phyloP scores from a whole-genome alignment of 2,113 vertebrate genomes.

The Melanostigma gelatinosum region DNA sequence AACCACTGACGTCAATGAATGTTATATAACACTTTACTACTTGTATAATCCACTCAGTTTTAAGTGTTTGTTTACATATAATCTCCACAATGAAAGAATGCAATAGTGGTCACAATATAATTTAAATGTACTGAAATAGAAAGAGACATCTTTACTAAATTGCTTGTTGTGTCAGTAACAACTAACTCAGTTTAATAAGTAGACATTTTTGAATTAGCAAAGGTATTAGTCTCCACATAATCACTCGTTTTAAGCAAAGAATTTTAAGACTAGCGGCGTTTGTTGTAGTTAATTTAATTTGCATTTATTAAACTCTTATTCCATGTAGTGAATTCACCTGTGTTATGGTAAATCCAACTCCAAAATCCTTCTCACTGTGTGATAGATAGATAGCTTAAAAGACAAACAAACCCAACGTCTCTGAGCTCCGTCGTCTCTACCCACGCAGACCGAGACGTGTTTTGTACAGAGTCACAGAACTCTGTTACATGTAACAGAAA shows the following conservation, averaged over 20 bases:
- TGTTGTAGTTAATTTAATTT: not conserved
- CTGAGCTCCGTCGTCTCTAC: too few species aligned
- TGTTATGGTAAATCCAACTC: not conserved
- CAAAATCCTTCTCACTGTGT: not conserved
- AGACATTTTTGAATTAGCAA: not conserved
- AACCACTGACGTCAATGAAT: accelerated
- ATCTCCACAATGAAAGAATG: not conserved
- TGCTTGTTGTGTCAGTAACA: too few species aligned
- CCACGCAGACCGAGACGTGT: not conserved
- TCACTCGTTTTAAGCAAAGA: not conserved
- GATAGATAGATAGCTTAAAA: too few species aligned
- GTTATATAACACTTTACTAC: not conserved
- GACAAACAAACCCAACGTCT: too few species aligned
- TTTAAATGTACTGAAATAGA: not conserved
- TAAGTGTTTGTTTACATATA: not conserved
- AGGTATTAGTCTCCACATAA: not conserved
- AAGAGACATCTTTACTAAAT: not conserved
- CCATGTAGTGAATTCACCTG: not conserved
- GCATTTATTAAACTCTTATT: not conserved
- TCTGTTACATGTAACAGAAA: not conserved
- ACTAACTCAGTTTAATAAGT: not conserved
- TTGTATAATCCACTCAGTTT: not conserved
- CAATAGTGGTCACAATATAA: not conserved
- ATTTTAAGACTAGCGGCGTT: not conserved
- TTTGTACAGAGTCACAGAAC: not conserved